Percentiles rank a stretch among this genome's conserved stretches.
Evolutionary conservation across 2,888 invertebrate genomes (phyloP).

Genomic region (Odiellus spinosus): DNA sequence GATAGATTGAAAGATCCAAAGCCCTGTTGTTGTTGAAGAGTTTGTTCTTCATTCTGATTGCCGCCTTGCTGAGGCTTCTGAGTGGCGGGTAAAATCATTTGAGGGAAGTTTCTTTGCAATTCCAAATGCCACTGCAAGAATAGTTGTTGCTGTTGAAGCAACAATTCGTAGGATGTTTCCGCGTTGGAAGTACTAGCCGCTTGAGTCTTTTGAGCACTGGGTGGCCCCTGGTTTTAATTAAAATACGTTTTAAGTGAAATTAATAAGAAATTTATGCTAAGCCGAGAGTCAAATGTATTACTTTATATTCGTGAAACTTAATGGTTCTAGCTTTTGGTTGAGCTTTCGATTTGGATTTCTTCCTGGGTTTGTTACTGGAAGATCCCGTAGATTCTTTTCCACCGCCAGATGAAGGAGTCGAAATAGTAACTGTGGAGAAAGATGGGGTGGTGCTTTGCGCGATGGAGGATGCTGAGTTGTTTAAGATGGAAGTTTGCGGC

Average conservation of each 20-base stretch:
- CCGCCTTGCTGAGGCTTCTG: conserved; percentile 4
- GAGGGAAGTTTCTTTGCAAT: conserved; percentile 41
- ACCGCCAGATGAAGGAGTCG: conserved; percentile 3
- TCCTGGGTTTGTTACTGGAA: conserved; percentile 30
- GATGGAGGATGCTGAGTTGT: background rate
- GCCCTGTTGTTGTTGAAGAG: too few species aligned
- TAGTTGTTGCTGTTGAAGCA: conserved; percentile 84
- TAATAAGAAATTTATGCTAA: too few species aligned
- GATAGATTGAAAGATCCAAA: too few species aligned
- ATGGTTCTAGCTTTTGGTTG: conserved; percentile 70
- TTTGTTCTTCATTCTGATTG: background rate
- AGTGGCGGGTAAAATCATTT: conserved; percentile 58
- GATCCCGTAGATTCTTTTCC: background rate
- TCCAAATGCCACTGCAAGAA: conserved; percentile 74
- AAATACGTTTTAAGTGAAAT: too few species aligned
- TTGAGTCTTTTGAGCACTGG: conserved; percentile 57
- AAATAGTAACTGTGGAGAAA: background rate
- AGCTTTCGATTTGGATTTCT: conserved; percentile 63
- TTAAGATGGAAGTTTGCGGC: conserved; percentile 22
- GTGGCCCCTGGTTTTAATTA: conserved; percentile 46
- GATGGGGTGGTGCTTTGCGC: background rate
- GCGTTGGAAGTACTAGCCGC: conserved; percentile 23
- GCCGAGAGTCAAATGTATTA: conserved; percentile 16
- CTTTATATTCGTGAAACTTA: conserved; percentile 91
- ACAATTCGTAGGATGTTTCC: conserved; percentile 76